phyloP scores from a whole-genome alignment of 2,113 vertebrate genomes.

The Pundamilia nyererei region DNA sequence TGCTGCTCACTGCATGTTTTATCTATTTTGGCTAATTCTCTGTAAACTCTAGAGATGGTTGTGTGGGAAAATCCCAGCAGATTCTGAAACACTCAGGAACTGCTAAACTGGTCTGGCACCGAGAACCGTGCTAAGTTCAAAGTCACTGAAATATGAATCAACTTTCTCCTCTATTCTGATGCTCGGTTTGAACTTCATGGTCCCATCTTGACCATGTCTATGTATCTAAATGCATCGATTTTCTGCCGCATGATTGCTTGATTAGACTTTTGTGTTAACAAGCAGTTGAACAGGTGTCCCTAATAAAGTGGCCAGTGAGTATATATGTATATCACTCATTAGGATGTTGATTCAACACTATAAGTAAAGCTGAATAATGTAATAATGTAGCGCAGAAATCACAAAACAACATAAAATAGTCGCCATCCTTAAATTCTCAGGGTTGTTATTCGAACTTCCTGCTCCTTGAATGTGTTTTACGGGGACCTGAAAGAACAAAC shows the following conservation, averaged over 20 bases:
- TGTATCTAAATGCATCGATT: neutral
- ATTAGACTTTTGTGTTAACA: neutral
- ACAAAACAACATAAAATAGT: neutral
- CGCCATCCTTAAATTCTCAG: neutral
- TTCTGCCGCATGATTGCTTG: accelerated
- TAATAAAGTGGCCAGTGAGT: neutral
- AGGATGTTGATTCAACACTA: neutral
- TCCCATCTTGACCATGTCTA: neutral
- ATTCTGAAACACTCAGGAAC: neutral
- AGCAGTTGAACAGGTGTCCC: neutral
- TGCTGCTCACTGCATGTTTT: neutral
- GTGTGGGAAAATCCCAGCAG: neutral
- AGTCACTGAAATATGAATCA: neutral
- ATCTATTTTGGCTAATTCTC: neutral
- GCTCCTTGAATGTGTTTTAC: neutral
- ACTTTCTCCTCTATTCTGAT: neutral
- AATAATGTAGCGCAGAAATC: neutral
- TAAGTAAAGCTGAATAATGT: neutral
- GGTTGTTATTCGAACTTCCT: neutral
- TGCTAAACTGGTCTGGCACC: neutral
- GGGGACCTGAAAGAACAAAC: neutral
- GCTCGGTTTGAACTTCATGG: neutral
- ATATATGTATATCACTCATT: neutral
- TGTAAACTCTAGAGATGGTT: neutral
- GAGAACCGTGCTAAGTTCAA: neutral